Conservation (phyloP, 2,113 vertebrate genomes). For the Oriolus oriolus region DNA sequence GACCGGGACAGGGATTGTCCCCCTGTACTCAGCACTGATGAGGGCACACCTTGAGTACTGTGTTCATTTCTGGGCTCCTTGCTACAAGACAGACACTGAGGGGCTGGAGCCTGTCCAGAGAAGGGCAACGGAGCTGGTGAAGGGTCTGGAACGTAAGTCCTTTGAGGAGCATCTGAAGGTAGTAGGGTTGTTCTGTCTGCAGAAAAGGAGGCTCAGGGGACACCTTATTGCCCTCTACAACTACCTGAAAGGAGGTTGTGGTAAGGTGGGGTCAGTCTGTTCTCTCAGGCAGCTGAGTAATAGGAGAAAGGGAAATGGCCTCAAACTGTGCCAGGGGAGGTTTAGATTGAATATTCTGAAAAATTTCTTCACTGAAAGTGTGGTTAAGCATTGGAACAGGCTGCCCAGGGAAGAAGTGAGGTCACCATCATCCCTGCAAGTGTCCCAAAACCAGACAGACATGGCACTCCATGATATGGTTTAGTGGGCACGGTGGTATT, state of each 20-base stretch:
- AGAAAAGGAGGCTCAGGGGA: neutral
- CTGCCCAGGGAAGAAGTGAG: neutral
- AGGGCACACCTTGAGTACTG: accelerated
- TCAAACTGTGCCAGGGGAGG: neutral
- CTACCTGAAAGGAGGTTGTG: accelerated
- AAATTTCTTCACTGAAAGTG: neutral
- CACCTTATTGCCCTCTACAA: neutral
- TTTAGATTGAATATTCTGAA: neutral
- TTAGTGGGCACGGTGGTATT: neutral
- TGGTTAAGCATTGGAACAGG: neutral
- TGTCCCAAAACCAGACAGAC: neutral
- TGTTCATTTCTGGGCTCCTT: neutral
- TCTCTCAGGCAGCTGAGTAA: neutral
- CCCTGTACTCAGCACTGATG: accelerated
- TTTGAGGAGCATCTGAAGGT: neutral
- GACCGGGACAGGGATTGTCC: neutral
- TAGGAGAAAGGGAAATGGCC: neutral
- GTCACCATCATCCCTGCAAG: neutral
- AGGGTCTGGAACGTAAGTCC: neutral
- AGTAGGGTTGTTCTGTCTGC: neutral
- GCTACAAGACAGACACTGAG: neutral
- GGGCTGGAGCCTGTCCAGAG: neutral
- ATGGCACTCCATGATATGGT: neutral
- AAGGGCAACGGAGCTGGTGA: accelerated
- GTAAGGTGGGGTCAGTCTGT: neutral